Evolutionary conservation across 2,797 vertebrate genomes (phyloP).

Genomic region (Cossypha dichroa): DNA sequence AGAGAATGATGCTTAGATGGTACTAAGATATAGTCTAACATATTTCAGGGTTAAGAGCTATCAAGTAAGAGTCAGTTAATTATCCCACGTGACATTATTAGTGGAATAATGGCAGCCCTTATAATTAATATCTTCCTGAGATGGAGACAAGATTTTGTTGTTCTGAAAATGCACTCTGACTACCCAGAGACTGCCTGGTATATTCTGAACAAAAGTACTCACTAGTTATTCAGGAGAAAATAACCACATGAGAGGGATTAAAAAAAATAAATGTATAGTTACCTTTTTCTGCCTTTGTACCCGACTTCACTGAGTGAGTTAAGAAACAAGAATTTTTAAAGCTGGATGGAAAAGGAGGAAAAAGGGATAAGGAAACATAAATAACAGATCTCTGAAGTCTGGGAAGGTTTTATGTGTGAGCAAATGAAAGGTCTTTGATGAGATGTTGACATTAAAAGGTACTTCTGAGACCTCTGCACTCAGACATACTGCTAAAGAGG

Average conservation of each 20-base stretch:
- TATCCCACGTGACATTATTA: not conserved
- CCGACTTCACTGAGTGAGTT: conserved; percentile 25
- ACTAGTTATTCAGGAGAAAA: conserved; percentile 42
- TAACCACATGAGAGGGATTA: not conserved
- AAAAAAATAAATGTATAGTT: not conserved
- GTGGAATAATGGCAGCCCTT: conserved; percentile 22
- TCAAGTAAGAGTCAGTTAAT: conserved; percentile 23
- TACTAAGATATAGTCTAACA: conserved; percentile 25
- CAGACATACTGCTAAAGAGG: not conserved
- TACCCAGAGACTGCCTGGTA: not conserved
- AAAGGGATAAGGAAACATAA: conserved; percentile 34
- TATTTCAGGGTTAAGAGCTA: conserved; percentile 28
- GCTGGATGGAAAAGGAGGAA: not conserved
- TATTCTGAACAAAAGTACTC: conserved; percentile 15
- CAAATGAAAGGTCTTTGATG: conserved; percentile 11
- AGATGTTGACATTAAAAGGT: not conserved
- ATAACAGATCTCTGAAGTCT: conserved; percentile 44
- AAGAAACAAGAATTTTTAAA: conserved; percentile 32
- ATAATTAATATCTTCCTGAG: conserved; percentile 48
- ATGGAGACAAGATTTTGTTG: not conserved
- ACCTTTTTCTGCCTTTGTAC: not conserved
- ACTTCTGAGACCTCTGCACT: not conserved
- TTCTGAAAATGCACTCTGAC: not conserved
- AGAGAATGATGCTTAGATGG: not conserved
- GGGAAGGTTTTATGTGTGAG: conserved; percentile 19